A percentile compares a stretch with the other conserved stretches of the same genome.
Conservation (phyloP, 2,113 vertebrate genomes). For the Strigops habroptila region DNA sequence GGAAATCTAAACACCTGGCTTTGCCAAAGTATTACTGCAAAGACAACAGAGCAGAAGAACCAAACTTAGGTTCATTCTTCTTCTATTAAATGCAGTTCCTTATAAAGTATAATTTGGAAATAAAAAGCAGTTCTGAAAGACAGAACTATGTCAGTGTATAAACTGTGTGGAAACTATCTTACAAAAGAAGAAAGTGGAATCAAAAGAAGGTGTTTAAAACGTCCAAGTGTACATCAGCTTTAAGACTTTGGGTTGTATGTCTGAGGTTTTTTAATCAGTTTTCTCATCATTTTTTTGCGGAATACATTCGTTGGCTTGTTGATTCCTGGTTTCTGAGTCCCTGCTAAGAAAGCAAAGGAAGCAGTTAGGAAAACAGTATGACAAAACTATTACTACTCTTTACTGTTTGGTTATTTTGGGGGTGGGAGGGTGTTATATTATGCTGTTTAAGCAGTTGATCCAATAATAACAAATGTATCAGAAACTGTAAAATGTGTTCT, state of each 20-base stretch:
- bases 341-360: constrained; percentile 53
- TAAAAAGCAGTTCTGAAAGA: constrained; percentile 3
- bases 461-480: neutral
- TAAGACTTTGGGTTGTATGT: neutral
- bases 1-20: neutral
- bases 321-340: neutral
- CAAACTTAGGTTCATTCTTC: neutral
- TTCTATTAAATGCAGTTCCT: neutral
- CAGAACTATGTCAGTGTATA: constrained; percentile 1
- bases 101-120: neutral
- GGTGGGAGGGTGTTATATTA: neutral
- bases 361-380: neutral
- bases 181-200: constrained; percentile 1
- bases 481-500: neutral
- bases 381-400: neutral
- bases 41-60: constrained; percentile 10
- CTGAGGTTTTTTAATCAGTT: constrained; percentile 15
- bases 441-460: neutral
- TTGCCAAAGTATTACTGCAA: constrained; percentile 8
- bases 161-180: neutral
- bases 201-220: neutral
- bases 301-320: neutral
- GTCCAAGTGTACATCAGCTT: neutral
- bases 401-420: neutral
- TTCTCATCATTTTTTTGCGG: constrained; percentile 13